Evolutionary conservation across 2,113 vertebrate species (phyloP).

Genomic region (Aptenodytes forsteri): DNA sequence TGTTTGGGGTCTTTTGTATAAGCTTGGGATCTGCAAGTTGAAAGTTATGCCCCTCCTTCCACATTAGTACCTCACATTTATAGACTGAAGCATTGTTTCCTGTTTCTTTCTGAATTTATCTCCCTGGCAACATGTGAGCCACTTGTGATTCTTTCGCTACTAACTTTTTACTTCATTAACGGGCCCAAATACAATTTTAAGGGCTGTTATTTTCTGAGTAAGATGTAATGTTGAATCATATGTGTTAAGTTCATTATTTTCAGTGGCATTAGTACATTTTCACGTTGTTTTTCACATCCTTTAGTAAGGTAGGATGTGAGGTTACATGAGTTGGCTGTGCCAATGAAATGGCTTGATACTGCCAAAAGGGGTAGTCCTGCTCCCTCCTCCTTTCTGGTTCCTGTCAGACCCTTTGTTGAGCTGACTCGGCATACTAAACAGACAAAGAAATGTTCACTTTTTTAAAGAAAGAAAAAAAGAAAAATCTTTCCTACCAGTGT

Average conservation of each 20-base stretch:
- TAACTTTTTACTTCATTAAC: not conserved
- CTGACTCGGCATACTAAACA: not conserved
- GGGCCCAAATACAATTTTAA: not conserved
- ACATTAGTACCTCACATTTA: slow-evolving; percentile 26
- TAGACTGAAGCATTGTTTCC: slow-evolving; percentile 29
- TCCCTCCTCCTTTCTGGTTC: slow-evolving; percentile 12
- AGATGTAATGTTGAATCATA: not conserved
- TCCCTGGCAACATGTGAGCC: slow-evolving; percentile 6
- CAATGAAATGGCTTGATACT: not conserved
- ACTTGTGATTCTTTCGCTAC: not conserved
- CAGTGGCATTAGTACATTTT: not conserved
- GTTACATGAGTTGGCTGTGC: not conserved
- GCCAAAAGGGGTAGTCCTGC: slow-evolving; percentile 5
- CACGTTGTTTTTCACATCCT: not conserved
- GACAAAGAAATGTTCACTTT: not conserved
- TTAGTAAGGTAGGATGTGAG: not conserved
- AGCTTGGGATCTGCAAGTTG: not conserved
- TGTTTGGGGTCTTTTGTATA: slow-evolving; percentile 10
- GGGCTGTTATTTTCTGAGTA: not conserved
- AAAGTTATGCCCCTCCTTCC: slow-evolving; percentile 13
- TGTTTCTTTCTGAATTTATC: slow-evolving; percentile 46
- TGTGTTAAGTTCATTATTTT: not conserved
- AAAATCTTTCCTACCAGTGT: not conserved
- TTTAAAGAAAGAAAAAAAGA: not conserved
- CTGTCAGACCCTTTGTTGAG: not conserved